Percentiles rank a stretch among this genome's conserved stretches.
These are phyloP conservation scores for Esox niger DNA, from an alignment of 2,113 vertebrate species.

Conservation along the genomic window DNA sequence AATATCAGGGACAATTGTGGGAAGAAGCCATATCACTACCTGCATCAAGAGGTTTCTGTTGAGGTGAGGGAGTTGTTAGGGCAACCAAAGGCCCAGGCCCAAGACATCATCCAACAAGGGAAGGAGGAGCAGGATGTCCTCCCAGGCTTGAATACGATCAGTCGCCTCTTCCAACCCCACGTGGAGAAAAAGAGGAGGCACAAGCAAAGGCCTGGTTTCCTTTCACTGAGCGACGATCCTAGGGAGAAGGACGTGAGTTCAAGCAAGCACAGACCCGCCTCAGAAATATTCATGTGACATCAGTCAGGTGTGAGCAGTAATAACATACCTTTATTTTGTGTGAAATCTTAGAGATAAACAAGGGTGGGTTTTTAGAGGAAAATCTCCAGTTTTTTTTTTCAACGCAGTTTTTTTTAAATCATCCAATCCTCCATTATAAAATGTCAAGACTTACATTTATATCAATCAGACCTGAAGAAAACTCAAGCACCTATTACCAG, in stretches of 20 bases:
- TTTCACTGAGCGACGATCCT: constrained; percentile 61
- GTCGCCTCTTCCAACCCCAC: constrained; percentile 80
- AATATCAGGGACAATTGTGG: constrained; percentile 86
- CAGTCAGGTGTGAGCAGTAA: too few relatives aligned
- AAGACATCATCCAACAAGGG: constrained; percentile 27
- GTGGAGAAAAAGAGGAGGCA: constrained; percentile 72
- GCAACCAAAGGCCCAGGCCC: constrained; percentile 46
- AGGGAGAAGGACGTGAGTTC: constrained; percentile 36
- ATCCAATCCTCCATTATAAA: background rate
- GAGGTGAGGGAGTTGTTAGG: constrained; percentile 75
- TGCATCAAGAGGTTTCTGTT: constrained; percentile 64
- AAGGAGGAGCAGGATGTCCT: constrained; percentile 76
- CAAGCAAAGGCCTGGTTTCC: constrained; percentile 70
- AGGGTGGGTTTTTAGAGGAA: too few relatives aligned
- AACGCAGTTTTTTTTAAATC: background rate
- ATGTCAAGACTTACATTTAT: background rate
- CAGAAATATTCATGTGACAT: constrained; percentile 43
- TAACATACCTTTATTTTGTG: too few relatives aligned
- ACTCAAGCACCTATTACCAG: background rate
- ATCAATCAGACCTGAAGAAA: background rate
- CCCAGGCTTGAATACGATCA: constrained; percentile 76
- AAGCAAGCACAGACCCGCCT: constrained; percentile 49
- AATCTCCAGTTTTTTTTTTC: too few relatives aligned
- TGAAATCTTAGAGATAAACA: too few relatives aligned
- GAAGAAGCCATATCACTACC: constrained; percentile 84